Conservation (phyloP, 2,888 invertebrate species). For the Chloromyia formosa region DNA sequence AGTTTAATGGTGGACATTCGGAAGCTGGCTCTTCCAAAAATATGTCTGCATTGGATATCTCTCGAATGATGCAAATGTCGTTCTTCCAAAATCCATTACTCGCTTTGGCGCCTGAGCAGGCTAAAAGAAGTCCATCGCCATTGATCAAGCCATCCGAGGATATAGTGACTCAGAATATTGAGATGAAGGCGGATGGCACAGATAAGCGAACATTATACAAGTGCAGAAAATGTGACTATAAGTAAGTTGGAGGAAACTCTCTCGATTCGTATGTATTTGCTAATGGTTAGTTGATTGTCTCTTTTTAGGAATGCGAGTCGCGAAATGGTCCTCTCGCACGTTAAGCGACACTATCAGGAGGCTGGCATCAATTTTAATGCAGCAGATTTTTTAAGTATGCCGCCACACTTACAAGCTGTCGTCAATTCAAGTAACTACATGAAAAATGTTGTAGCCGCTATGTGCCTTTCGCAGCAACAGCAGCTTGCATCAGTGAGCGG, state of each 20-base stretch:
- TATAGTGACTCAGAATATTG: slow-evolving; percentile 60
- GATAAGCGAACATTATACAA: slow-evolving; percentile 83
- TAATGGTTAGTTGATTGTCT: not conserved
- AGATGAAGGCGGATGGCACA: slow-evolving; percentile 63
- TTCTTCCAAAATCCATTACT: slow-evolving; percentile 41
- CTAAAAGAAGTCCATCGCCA: slow-evolving; percentile 59
- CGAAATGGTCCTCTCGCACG: slow-evolving; percentile 72
- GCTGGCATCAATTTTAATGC: slow-evolving; percentile 46
- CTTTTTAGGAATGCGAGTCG: slow-evolving; percentile 69
- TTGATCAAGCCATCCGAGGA: slow-evolving; percentile 72
- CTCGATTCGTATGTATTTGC: not conserved
- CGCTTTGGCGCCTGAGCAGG: slow-evolving; percentile 22
- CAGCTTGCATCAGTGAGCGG: slow-evolving; percentile 28
- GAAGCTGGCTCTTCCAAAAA: slow-evolving; percentile 42
- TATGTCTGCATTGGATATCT: slow-evolving; percentile 29
- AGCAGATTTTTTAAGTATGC: slow-evolving; percentile 4
- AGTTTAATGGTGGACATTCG: slow-evolving; percentile 2
- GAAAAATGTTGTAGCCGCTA: slow-evolving; percentile 62
- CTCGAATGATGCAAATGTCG: slow-evolving; percentile 42
- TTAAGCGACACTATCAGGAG: slow-evolving; percentile 71
- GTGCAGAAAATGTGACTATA: slow-evolving; percentile 90
- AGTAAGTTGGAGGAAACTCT: slow-evolving; percentile 66
- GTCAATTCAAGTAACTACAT: slow-evolving; percentile 58
- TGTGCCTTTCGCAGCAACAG: slow-evolving; percentile 60
- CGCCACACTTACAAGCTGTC: slow-evolving; percentile 57